Evolutionary conservation across 2,797 vertebrate genomes (phyloP).

Genomic region (Gallinago solitaria): DNA sequence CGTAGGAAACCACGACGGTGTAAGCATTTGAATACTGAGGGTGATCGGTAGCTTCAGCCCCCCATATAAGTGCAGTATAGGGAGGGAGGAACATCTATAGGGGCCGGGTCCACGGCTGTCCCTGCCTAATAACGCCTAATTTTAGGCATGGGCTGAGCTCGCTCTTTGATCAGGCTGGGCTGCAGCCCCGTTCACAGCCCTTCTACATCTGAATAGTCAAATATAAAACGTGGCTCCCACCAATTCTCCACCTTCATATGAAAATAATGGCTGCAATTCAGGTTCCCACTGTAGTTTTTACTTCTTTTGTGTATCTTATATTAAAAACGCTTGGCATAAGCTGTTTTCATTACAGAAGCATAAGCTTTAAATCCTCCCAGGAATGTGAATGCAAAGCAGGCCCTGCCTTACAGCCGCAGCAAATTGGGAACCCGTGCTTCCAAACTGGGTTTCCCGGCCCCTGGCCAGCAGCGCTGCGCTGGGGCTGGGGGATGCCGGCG

Average conservation of each 20-base stretch:
- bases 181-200: neutral
- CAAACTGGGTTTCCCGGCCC: neutral
- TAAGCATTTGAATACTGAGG: neutral
- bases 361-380: constrained; percentile 64
- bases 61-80: neutral
- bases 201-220: neutral
- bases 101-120: neutral
- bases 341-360: constrained; percentile 46
- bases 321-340: constrained; percentile 49
- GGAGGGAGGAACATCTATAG: neutral
- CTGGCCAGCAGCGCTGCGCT: neutral
- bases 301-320: constrained; percentile 31
- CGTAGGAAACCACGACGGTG: neutral
- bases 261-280: constrained; percentile 1
- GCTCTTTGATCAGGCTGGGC: neutral
- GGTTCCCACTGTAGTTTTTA: constrained; percentile 14
- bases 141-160: neutral
- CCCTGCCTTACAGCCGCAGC: neutral
- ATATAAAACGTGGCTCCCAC: neutral
- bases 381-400: constrained; percentile 40
- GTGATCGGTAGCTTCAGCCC: neutral
- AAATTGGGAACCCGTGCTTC: neutral
- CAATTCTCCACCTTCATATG: neutral
- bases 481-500: neutral
- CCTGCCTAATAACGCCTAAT: neutral